Base-by-base conservation (phyloP, 2,888 invertebrate genomes). In the Catocala nupta region DNA sequence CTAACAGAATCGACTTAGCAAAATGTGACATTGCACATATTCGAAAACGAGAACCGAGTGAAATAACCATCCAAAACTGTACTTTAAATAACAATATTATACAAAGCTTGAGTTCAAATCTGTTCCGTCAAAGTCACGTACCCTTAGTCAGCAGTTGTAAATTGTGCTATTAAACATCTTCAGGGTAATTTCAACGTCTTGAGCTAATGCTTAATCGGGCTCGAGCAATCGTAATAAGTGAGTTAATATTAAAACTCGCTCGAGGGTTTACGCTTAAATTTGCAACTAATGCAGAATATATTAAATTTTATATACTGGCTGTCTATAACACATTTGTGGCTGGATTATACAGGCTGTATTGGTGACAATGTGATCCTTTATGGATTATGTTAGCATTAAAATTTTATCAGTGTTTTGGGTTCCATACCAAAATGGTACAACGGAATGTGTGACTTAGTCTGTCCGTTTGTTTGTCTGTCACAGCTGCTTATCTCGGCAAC, bases 101-200 rank as follows among this genome's bases (percentile, higher is more conserved):
- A 49, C 5, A 11, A n/a, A n/a, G 5, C 25, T 11, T 25, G 1
- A 16, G 16, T 36, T 25, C 5, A 43, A 53, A 53, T 43, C 25
- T 13, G 53, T 42, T 13, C 16, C 25, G 42, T 43, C 39, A 39
- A 33, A 50, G 51, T 52, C 53, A 53, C 43, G 34, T 54, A 44
- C 25, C 13, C 25, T 44, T 44, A 11, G 44, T 54, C 44, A 54
- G 54, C 44, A 53, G 43, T 53, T 54, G 44, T n/a, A 54, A 54
- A 54, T 54, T 54, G 13, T 54, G 9, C 44, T 54, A 54, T 54
- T 54, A 54, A 54, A 8, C 54, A 33, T 54, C 44, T 44, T 44
- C 33, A 33, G 33, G 36, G 33, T 44, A 33, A 44, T 44, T 54
- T 42, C 43, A 9, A 11, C 36, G 44, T n/a, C 12, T 53, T 12